phyloP scores from a whole-genome alignment of 2,888 invertebrate species.

The Cephonodes hylas region DNA sequence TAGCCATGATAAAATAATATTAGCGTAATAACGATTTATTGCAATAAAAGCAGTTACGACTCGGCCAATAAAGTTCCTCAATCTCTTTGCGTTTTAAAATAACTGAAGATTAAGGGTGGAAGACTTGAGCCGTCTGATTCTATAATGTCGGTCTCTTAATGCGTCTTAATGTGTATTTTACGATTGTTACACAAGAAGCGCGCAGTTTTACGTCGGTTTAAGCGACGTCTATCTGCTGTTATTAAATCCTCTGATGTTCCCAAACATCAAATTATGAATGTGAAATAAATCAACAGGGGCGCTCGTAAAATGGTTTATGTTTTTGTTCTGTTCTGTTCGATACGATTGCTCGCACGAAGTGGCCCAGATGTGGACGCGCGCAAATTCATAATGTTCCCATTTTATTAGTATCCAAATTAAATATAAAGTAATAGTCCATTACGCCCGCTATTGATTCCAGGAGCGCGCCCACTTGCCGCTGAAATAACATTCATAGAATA shows the following conservation, averaged over 20 bases:
- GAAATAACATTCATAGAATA: not conserved
- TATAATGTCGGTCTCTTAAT: constrained; percentile 67
- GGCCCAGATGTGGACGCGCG: constrained; percentile 66
- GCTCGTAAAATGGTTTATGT: constrained; percentile 78
- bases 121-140: constrained; percentile 61
- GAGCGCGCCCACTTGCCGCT: constrained; percentile 5
- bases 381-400: constrained; percentile 55
- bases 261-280: constrained; percentile 80
- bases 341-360: constrained; percentile 69
- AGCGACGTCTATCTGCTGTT: constrained; percentile 76
- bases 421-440: constrained; percentile 43
- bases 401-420: constrained; percentile 46
- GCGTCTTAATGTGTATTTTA: constrained; percentile 80
- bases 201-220: constrained; percentile 74
- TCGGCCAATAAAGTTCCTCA: constrained; percentile 71
- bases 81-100: constrained; percentile 72
- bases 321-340: constrained; percentile 66
- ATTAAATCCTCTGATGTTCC: constrained; percentile 78
- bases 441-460: constrained; percentile 15
- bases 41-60: constrained; percentile 75
- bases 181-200: constrained; percentile 78
- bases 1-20: constrained; percentile 69
- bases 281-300: constrained; percentile 76
- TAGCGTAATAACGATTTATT: constrained; percentile 72
- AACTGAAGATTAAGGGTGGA: constrained; percentile 73